Evolutionary conservation across 2,888 invertebrate genomes (phyloP), one percentile per base, ranked within the genome.

Genomic region (Spatulosminthurus flaviceps): DNA sequence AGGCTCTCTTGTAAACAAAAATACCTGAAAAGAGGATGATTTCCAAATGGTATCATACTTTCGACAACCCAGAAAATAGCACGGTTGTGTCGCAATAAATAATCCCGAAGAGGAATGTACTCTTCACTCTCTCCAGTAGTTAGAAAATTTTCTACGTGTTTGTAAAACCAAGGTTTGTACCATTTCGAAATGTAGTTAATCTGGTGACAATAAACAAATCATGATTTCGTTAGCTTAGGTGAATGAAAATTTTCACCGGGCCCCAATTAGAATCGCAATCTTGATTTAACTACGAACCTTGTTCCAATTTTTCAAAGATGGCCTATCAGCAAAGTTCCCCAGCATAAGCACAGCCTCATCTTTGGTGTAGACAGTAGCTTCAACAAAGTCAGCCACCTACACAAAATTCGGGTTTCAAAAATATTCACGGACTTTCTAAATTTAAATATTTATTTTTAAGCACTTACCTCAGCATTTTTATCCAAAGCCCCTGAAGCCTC

Each of bases 31-130:
- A 92, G 19, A 0, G 89, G 89, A 85, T 92, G 87, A 84, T 92
- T 92, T n/a, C 92, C 92, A 83, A 92, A 92, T 0, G 92, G 91
- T 70, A 92, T 88, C 92, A 92, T 92, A 24, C 91, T 90, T 87
- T 92, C 92, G 0, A 92, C 90, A 0, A 92, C 92, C 92, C 92
- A 92, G 86, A 92, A 92, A 77, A 92, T 92, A 0, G 92, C 90
- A 84, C 92, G 88, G 85, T 92, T 91, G 86, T 92, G 92, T 28
- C 92, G 88, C 0, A 92, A 86, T 21, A 92, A 87, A 86, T 92
- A 92, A 81, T 92, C 91, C 80, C 90, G 87, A 24, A 92, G 83
- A 0, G 92, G 92, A 77, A 92, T 91, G 79, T 92, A 88, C 19
- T 90, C 90, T 11, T 88, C 87, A 84, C 89, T 89, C 1, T 90